These are phyloP conservation scores for Tetrapedia diversipes DNA, from an alignment of 2,888 invertebrate genomes.

Conservation along the genomic window DNA sequence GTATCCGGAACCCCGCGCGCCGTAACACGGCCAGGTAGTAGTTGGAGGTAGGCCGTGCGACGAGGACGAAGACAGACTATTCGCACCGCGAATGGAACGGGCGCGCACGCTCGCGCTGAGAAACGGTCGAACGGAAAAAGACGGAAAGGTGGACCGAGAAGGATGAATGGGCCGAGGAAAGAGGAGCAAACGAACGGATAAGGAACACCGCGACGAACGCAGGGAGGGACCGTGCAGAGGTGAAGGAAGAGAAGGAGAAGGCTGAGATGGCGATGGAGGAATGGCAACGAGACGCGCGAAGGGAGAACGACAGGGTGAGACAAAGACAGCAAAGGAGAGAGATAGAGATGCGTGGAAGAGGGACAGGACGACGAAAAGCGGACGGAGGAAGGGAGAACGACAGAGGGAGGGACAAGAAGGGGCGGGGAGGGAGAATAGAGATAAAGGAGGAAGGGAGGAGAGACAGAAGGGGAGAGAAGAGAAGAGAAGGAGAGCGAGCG, in stretches of 20 bases:
- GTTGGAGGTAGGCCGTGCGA: slow-evolving; percentile 35
- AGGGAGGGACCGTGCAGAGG: slow-evolving; percentile 22
- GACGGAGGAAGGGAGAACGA: no score
- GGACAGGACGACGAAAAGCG: slow-evolving; percentile 18
- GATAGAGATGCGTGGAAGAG: slow-evolving; percentile 2
- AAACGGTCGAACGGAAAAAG: slow-evolving; percentile 31
- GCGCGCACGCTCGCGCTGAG: slow-evolving; percentile 12
- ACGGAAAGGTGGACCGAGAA: slow-evolving; percentile 54
- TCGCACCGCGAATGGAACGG: slow-evolving; percentile 21
- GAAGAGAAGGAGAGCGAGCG: slow-evolving; percentile 33
- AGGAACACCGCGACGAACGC: slow-evolving; percentile 31
- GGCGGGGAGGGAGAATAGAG: not conserved
- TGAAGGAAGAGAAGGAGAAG: slow-evolving; percentile 33
- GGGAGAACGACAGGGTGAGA: slow-evolving; percentile 23
- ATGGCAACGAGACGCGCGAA: slow-evolving; percentile 41
- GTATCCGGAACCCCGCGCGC: slow-evolving; percentile 56
- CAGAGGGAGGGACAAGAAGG: slow-evolving; percentile 6
- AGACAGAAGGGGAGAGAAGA: slow-evolving; percentile 17
- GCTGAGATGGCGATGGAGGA: no score
- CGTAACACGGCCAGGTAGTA: slow-evolving; percentile 57
- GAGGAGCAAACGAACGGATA: slow-evolving; percentile 44
- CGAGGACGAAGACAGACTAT: slow-evolving; percentile 33
- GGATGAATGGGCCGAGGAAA: slow-evolving; percentile 53
- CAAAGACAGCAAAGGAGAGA: not conserved
- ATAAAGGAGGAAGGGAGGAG: slow-evolving; percentile 4